Evolutionary conservation across 2,888 invertebrate species (phyloP), one percentile per base, ranked within the genome.

Genomic region (Pelosia muscerda): DNA sequence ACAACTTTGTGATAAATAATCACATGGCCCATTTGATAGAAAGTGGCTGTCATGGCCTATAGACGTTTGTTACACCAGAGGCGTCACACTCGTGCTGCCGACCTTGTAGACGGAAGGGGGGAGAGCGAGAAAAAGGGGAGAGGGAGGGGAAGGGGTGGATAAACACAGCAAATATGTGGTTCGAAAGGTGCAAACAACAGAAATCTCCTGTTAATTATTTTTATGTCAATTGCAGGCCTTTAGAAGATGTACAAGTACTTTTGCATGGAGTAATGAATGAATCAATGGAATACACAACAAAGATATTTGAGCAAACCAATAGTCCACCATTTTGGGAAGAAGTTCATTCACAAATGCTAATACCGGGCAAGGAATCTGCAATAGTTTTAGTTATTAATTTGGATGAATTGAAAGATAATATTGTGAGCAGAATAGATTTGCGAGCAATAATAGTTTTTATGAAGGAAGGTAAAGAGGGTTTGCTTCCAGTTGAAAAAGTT

Each of bases 281-380:
- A n/a, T 86, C 91, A 53, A 69, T 91, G 26, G 76, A 83, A 25
- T 92, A 93, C 71, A 83, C 77, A 15, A 91, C 92, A 63, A 92
- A 90, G 73, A 31, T 92, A n/a, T 93, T 83, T 78, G 77, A 85
- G 55, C 80, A 77, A 63, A 77, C 65, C 0, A 26, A 72, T 3
- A 42, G n/a, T 28, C 26, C 84, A 42, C 90, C 90, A 19, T 86
- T 80, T 77, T 92, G 91, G 90, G 79, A 73, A 31, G 87, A 90
- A 75, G 82, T 66, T 10, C 26, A 72, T 15, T 73, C 71, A 10
- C 81, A 81, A 25, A 73, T 63, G 6, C 58, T 91, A 8, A 66
- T 72, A 66, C 72, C 73, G 11, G 74, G 84, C n/a, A 64, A 70
- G 3, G 77, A 87, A 54, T 76, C 79, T 1, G 82, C 82, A 9